A percentile compares a stretch with the other conserved stretches of the same genome.
Evolutionary conservation across 2,797 vertebrate genomes (phyloP).

Genomic region (Syngnathus rostellatus): DNA sequence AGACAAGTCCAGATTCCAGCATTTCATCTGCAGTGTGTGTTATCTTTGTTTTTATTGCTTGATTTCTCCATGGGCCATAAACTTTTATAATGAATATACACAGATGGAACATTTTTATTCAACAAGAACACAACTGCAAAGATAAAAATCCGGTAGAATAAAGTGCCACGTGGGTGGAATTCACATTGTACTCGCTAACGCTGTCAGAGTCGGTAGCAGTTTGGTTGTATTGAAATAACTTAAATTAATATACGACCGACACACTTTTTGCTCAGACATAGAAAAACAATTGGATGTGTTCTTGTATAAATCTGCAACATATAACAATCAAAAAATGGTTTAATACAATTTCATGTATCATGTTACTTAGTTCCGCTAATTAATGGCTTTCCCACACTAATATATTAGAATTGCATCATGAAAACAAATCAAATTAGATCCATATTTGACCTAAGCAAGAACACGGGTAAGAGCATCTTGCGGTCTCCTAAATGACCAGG

Average conservation of each 20-base stretch:
- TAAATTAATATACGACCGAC: constrained; percentile 11
- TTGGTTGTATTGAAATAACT: constrained; percentile 3
- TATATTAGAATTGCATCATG: background rate
- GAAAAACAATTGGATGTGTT: background rate
- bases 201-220: background rate
- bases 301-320: background rate
- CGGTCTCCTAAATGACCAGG: background rate
- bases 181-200: constrained; percentile 9
- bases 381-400: background rate
- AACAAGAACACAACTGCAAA: constrained; percentile 25
- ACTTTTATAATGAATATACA: constrained; percentile 43
- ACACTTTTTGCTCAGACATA: background rate
- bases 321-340: background rate
- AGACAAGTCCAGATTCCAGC: constrained; percentile 38
- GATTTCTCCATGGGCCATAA: constrained; percentile 39
- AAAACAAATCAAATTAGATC: background rate
- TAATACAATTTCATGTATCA: background rate
- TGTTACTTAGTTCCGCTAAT: background rate
- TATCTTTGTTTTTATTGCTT: constrained; percentile 34
- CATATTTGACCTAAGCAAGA: no score
- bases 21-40: constrained; percentile 44
- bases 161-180: constrained; percentile 38
- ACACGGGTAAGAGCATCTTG: background rate
- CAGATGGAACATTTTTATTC: constrained; percentile 32
- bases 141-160: constrained; percentile 39